Evolutionary conservation across 2,888 invertebrate genomes (phyloP), one percentile per base, ranked within the genome.

Genomic region (Yponomeuta malinellus): DNA sequence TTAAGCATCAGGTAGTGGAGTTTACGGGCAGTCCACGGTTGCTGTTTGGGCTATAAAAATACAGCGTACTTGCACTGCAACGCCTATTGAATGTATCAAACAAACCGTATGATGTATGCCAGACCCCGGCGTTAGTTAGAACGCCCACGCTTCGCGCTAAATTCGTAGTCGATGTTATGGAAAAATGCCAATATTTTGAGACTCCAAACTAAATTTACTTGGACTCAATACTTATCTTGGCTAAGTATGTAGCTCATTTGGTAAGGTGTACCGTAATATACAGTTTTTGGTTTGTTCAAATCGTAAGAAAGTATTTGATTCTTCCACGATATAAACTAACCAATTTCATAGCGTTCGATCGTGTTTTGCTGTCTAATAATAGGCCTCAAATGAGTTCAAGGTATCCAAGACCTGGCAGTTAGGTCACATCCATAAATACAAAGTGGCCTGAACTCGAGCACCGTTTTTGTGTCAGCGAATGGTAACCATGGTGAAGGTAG

Each of bases 1-100:
- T 68, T 52, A 68, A 48, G 29, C 48, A 23, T 10, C 23, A 23
- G 31, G 23, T 68, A n/a, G 29, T 10, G n/a, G 10, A 10, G n/a
- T 48, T 68, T 48, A 68, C 29, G 31, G 2, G 68, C 48, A 10
- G 31, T 52, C 9, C 68, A 68, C 23, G 68, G 23, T 31, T 59
- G 68, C 29, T 63, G 66, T 87, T 89, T 85, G 86, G 81, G 85
- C 84, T 70, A 43, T 90, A 86, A 87, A 87, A 87, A 86, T 86
- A 89, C 75, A 79, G 81, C 78, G 78, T 77, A 77, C 76, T 12
- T 5, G 79, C 75, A 75, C 77, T 79, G 82, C 82, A 81, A 43
- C 43, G 43, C 43, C 43, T 43, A 43, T 43, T 43, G 43, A 43
- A 43, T 43, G 9, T 43, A 43, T 43, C 43, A 43, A 43, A 43